Evolutionary conservation across 2,888 invertebrate genomes (phyloP), one percentile per base, ranked within the genome.

Genomic region (Trichacis sp.): DNA sequence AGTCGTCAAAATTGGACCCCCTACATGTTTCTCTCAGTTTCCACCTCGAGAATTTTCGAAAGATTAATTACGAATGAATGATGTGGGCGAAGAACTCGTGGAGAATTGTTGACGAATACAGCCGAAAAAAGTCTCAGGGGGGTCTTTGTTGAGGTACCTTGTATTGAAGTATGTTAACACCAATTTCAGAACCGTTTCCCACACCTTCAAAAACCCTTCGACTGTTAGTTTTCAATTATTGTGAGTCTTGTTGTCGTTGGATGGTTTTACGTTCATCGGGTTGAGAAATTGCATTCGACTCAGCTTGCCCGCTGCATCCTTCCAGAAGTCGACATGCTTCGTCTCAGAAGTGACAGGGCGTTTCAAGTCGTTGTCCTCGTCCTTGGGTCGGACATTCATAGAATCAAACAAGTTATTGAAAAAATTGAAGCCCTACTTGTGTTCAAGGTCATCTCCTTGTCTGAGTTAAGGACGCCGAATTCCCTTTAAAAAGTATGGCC

Each of bases 361-460:
- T 14, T 45, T n/a, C 2, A 53, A 19, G 4, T 9, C 6, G 9
- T 14, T 6, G 1, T 20, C 1, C 6, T 53, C 45, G n/a, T 49
- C 38, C 11, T 12, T 1, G 1, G 1, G 15, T 19, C 8, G 11
- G 1, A 33, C 36, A n/a, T 51, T 58, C 0, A 45, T 38, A 0
- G 58, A 58, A 24, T 51, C 51, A 17, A 58, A 51, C 5, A 51
- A 18, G 6, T 58, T 24, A 12, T 51, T 58, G 46, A 50, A 24
- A 58, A 57, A 9, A 9, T 24, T 1, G 43, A 14, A 1, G 33
- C 19, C 1, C 1, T 11, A 3, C 43, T 43, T 29, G 53, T 53
- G n/a, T n/a, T n/a, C n/a, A n/a, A n/a, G n/a, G n/a, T n/a, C n/a
- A n/a, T n/a, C n/a, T n/a, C n/a, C n/a, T n/a, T n/a, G n/a, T n/a